Evolutionary conservation across 1,140 invertebrate genomes (phyloP).

Genomic region (Drosophila miranda): DNA sequence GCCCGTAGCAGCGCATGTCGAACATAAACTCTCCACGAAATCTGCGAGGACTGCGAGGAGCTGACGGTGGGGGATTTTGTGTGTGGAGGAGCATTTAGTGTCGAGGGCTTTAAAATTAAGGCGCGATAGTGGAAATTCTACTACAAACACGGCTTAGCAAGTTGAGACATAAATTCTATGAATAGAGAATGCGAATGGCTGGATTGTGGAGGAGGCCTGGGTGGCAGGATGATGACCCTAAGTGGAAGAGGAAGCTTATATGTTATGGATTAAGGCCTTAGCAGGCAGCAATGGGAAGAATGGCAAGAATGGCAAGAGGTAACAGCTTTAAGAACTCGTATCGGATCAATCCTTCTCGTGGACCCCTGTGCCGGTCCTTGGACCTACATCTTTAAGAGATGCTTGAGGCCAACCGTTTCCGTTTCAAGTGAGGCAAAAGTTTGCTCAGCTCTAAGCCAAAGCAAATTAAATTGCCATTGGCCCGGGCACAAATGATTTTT

Average conservation of each 20-base stretch:
- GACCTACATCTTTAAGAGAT: slow-evolving; percentile 19
- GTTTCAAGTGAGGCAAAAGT: slow-evolving; percentile 50
- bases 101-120: slow-evolving; percentile 71
- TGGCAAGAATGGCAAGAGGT: no score
- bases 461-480: slow-evolving; percentile 65
- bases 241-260: no score
- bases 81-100: slow-evolving; percentile 45
- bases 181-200: slow-evolving; percentile 6
- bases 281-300: no score
- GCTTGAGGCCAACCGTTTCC: slow-evolving; percentile 17
- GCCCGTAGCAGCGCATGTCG: slow-evolving; percentile 74
- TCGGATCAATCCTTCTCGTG: no score
- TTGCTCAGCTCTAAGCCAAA: slow-evolving; percentile 43
- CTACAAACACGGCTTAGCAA: slow-evolving; percentile 50
- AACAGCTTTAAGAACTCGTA: no score
- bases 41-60: slow-evolving; percentile 42
- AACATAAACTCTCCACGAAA: slow-evolving; percentile 68
- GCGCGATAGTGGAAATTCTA: slow-evolving; percentile 60
- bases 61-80: slow-evolving; percentile 20
- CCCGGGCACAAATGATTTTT: slow-evolving; percentile 17
- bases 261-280: no score
- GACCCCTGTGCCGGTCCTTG: slow-evolving; percentile 13
- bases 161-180: slow-evolving; percentile 54
- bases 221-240: neutral
- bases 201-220: neutral